Percentiles rank a stretch among this genome's conserved stretches.
phyloP scores from a whole-genome alignment of 2,113 vertebrate species.

The Setophaga petechia region DNA sequence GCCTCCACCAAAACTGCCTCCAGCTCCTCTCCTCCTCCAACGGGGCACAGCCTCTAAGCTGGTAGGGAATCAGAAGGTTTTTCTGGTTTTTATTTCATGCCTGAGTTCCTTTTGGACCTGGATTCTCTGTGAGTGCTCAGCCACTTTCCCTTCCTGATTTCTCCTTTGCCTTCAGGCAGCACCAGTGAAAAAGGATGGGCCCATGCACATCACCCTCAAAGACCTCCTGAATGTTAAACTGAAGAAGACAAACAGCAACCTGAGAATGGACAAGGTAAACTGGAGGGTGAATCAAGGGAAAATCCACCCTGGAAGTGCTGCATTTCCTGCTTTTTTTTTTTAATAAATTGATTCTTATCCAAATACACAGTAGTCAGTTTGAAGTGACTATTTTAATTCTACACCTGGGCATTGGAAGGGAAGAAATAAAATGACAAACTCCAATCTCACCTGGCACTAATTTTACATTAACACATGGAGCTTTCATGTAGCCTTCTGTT shows the following conservation, averaged over 20 bases:
- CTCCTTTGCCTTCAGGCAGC: conserved; percentile 34
- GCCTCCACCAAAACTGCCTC: conserved; percentile 48
- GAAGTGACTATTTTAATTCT: not conserved
- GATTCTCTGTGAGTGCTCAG: not conserved
- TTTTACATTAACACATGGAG: not conserved
- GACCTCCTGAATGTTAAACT: conserved; percentile 84
- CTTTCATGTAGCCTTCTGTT: not conserved
- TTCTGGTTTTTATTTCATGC: not conserved
- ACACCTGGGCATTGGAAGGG: not conserved
- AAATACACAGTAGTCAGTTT: not conserved
- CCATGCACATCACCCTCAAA: conserved; percentile 77
- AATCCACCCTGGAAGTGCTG: not conserved
- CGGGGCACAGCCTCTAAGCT: conserved; percentile 36
- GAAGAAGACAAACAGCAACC: conserved; percentile 67
- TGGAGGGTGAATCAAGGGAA: not conserved
- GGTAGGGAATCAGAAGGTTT: conserved; percentile 61
- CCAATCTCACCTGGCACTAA: not conserved
- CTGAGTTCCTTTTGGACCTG: not conserved
- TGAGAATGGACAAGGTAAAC: conserved; percentile 59
- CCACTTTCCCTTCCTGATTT: not conserved
- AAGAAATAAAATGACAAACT: not conserved
- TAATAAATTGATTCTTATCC: not conserved
- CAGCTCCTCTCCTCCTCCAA: conserved; percentile 55
- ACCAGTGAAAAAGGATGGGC: conserved; percentile 55
- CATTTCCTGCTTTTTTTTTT: not conserved